Conservation (phyloP, 2,888 invertebrate genomes). For the Microctonus brassicae region DNA sequence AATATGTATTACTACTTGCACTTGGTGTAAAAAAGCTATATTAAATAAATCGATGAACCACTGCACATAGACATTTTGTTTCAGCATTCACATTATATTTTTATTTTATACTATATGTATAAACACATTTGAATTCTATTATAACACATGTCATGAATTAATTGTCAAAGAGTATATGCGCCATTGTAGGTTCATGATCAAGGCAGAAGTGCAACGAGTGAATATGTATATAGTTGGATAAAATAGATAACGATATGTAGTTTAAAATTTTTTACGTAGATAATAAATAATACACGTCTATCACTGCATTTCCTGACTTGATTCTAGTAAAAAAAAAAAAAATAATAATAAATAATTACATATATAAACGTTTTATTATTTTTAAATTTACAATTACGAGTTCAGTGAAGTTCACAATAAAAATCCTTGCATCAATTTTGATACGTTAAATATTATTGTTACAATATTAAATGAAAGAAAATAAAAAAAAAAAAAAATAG, state of each 20-base stretch:
- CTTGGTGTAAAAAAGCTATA: neutral
- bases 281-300: neutral
- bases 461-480: neutral
- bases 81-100: neutral
- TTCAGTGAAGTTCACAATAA: too few species aligned
- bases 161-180: neutral
- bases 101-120: neutral
- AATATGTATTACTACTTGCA: neutral
- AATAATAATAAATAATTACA: too few species aligned
- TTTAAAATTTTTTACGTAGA: neutral
- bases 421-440: too few species aligned
- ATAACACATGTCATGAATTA: neutral
- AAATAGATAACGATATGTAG: neutral
- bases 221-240: neutral
- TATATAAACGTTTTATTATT: too few species aligned
- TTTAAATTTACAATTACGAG: too few species aligned
- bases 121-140: neutral
- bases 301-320: neutral
- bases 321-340: neutral
- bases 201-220: neutral
- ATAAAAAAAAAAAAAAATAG: neutral
- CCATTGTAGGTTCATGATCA: constrained; percentile 4
- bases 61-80: neutral
- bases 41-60: constrained; percentile 3
- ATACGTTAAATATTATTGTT: neutral